Base-by-base conservation (phyloP, 2,797 vertebrate species). In the Coranthus polyacanthus region DNA sequence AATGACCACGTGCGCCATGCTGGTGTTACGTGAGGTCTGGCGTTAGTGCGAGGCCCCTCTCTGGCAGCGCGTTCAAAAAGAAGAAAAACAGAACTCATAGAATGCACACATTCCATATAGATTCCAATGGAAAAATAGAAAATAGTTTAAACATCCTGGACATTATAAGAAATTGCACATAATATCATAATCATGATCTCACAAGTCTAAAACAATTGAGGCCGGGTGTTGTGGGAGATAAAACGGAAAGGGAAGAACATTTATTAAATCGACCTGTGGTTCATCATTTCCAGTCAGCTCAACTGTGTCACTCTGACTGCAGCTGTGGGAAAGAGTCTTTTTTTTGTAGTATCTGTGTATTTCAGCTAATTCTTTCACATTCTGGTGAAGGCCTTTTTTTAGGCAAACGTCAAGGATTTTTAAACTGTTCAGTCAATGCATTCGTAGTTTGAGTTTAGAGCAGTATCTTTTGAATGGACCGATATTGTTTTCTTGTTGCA, bases 241-340 rank as follows among this genome's bases (percentile, higher is more conserved):
- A 34, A 57, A 54, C 29, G 29, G 17, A 3, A 10, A 57, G 12
- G 12, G 6, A 26, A 38, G 43, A 9, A 13, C 50, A 42, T 10
- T 24, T 34, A 44, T 24, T 39, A 18, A 10, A 69, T 43, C 12
- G 51, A 16, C 54, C 37, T 58, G 13, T 37, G 9, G 10, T 65
- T 42, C 20, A 47, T 52, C 10, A 12, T 51, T 73, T 76, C 10
- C 60, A 50, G 69, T 46, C n/a, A 70, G 39, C 22, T 53, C 59
- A 56, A 11, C 36, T 50, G 26, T 57, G 59, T 42, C 21, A 39
- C 15, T 3, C 24, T 59, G 53, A 26, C 39, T 53, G 36, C 4
- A 24, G 6, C 21, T 26, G 24, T 26, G 24, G 3, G 24, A 6
- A 26, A 26, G 24, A 26, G 24, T 26, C 24, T 39, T 45, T 49